These are phyloP conservation scores for Heterotilapia buettikoferi DNA, from an alignment of 2,113 vertebrate species.

Conservation along the genomic window DNA sequence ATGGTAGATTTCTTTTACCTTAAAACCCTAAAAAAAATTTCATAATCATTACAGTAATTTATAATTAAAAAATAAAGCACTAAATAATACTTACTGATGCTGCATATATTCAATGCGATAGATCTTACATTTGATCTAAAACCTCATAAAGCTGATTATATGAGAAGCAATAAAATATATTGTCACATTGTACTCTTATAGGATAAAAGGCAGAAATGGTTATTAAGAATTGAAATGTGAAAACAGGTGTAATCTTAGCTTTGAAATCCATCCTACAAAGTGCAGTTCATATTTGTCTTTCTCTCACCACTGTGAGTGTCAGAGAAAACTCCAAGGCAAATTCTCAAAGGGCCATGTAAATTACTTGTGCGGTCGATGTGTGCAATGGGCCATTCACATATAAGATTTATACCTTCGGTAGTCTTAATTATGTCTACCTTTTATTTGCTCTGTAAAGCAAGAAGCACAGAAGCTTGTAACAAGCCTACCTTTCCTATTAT, in stretches of 20 bases:
- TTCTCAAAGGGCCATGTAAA: slow-evolving; percentile 68
- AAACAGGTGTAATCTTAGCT: neutral
- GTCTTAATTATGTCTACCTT: slow-evolving; percentile 70
- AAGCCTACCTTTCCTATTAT: slow-evolving; percentile 41
- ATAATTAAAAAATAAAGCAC: neutral
- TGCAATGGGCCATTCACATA: slow-evolving; percentile 67
- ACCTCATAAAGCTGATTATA: neutral
- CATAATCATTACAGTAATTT: neutral
- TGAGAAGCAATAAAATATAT: neutral
- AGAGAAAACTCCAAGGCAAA: slow-evolving; percentile 39
- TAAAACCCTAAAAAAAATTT: neutral
- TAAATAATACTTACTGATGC: neutral
- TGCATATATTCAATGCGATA: neutral
- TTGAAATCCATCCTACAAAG: neutral
- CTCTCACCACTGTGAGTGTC: slow-evolving; percentile 23
- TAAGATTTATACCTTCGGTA: slow-evolving; percentile 66
- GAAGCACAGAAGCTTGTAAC: slow-evolving; percentile 57
- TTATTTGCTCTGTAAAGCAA: slow-evolving; percentile 72
- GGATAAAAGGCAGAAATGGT: neutral
- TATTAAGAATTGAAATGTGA: neutral
- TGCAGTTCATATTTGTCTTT: neutral
- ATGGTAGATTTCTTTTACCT: neutral
- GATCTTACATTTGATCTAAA: neutral
- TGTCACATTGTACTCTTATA: neutral
- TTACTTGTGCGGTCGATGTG: slow-evolving; percentile 61